phyloP scores from a whole-genome alignment of 2,888 invertebrate genomes.

The Nephrocerus scutellatus region DNA sequence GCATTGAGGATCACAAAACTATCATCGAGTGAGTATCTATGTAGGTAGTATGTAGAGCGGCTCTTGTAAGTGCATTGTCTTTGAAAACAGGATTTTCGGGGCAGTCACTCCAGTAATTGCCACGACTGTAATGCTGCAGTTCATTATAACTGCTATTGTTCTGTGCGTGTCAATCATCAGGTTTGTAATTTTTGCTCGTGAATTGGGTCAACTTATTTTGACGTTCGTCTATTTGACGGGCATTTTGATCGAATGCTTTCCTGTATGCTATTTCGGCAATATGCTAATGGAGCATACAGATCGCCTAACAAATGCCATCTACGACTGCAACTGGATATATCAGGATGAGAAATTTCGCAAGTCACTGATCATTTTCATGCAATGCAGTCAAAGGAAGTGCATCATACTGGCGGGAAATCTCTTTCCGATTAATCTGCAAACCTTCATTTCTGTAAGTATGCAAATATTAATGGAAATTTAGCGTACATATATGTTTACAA shows the following conservation, averaged over 20 bases:
- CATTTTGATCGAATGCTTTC: conserved; percentile 50
- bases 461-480: too few species aligned
- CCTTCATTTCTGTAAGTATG: conserved; percentile 51
- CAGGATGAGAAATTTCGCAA: conserved; percentile 48
- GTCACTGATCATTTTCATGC: conserved; percentile 50
- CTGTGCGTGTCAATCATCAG: too few species aligned
- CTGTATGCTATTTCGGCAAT: conserved; percentile 54
- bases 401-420: conserved; percentile 52
- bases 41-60: too few species aligned
- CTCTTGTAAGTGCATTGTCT: too few species aligned
- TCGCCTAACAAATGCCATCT: conserved; percentile 49
- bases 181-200: too few species aligned
- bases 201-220: conserved; percentile 32
- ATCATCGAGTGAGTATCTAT: too few species aligned
- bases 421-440: conserved; percentile 50
- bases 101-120: too few species aligned
- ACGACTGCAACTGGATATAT: conserved; percentile 53
- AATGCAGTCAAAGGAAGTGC: conserved; percentile 50
- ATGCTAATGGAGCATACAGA: conserved; percentile 51
- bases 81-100: too few species aligned
- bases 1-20: too few species aligned
- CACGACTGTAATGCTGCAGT: too few species aligned
- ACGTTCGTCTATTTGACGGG: conserved; percentile 49
- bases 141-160: conserved; percentile 48
- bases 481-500: too few species aligned